These are phyloP conservation scores for Mesembrinibis cayennensis DNA, from an alignment of 2,113 vertebrate species.

Conservation along the genomic window DNA sequence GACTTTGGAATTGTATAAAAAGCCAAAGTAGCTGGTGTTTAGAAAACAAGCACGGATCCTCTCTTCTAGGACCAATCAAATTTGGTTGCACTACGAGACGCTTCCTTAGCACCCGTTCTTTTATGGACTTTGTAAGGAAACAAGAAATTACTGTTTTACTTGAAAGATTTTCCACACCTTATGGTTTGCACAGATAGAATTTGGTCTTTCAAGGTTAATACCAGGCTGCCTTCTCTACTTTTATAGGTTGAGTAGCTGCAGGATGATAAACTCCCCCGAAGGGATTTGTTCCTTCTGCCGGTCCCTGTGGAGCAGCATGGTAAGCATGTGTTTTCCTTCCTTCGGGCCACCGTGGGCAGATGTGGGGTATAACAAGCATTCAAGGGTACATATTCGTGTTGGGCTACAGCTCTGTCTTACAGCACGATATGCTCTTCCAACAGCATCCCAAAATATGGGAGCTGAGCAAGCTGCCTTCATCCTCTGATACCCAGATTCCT, in stretches of 20 bases:
- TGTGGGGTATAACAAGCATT: neutral
- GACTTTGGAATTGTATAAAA: neutral
- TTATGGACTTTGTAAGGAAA: neutral
- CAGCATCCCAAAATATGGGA: neutral
- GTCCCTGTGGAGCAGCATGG: accelerated
- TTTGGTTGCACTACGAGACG: neutral
- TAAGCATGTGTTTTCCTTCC: neutral
- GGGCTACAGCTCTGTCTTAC: neutral
- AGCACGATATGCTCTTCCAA: neutral
- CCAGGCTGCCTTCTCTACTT: neutral
- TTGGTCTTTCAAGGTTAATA: neutral
- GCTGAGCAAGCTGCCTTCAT: neutral
- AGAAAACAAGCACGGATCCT: neutral
- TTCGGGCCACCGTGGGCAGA: neutral
- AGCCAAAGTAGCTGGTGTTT: neutral
- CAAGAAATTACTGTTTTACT: neutral
- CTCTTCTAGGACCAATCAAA: accelerated
- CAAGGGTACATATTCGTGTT: neutral
- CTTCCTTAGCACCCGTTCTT: neutral
- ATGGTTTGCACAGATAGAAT: neutral
- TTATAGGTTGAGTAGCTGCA: neutral
- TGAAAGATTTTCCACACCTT: neutral
- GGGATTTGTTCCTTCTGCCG: neutral
- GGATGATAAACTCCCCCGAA: neutral
- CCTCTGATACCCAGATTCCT: neutral